Evolutionary conservation across 2,797 vertebrate genomes (phyloP).

Genomic region (Rachycentron canadum): DNA sequence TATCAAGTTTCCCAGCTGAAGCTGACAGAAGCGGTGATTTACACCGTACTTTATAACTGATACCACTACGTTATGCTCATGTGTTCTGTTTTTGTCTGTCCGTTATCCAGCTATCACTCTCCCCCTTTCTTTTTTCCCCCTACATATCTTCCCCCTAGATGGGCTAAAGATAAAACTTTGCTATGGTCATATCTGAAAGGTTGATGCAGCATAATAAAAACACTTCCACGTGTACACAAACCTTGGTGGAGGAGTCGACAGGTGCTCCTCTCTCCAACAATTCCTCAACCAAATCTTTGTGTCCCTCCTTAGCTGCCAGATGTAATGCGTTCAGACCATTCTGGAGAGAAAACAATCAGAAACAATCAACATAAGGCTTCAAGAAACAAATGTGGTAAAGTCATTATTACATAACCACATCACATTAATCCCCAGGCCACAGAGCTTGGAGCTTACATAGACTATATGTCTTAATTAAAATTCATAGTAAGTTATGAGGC

Average conservation of each 20-base stretch:
- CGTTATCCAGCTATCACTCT: background rate
- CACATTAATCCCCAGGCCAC: background rate
- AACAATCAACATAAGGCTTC: background rate
- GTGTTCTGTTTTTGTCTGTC: conserved; percentile 7
- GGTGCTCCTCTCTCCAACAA: conserved; percentile 93
- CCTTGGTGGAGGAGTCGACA: conserved; percentile 97
- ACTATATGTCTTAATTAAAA: background rate
- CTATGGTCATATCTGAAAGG: background rate
- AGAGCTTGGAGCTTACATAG: background rate
- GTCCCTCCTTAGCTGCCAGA: conserved; percentile 97
- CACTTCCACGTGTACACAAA: conserved; percentile 59
- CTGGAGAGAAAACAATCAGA: conserved; percentile 76
- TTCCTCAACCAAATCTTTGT: conserved; percentile 94
- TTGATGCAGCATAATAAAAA: background rate
- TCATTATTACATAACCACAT: conserved; percentile 6
- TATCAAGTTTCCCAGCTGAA: conserved; percentile 44
- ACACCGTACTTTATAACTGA: conserved; percentile 10
- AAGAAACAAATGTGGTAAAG: background rate
- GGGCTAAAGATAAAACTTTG: conserved; percentile 2
- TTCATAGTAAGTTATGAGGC: background rate
- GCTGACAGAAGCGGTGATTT: conserved; percentile 36
- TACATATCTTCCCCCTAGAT: background rate
- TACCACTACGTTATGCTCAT: conserved; percentile 22
- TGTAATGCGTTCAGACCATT: conserved; percentile 98
- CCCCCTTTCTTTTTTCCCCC: background rate